Percentiles rank a stretch among this genome's conserved stretches.
These are phyloP conservation scores for Mastacembelus armatus DNA, from an alignment of 2,797 vertebrate species.

Conservation along the genomic window DNA sequence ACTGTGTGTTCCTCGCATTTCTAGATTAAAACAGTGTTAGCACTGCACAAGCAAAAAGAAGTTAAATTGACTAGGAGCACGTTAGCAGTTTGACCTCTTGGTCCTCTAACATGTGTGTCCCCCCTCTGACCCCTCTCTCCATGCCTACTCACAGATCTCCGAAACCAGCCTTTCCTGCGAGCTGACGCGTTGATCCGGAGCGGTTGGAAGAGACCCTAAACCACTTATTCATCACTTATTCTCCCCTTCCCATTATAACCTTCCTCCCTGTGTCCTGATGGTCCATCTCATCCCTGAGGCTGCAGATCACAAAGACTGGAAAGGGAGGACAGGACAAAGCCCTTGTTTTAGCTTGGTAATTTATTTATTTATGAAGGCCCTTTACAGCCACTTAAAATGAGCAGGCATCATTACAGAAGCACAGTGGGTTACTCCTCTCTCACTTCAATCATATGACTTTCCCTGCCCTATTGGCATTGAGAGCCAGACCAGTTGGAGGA, in stretches of 20 bases:
- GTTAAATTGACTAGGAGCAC: neutral
- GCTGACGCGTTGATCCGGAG: conserved; percentile 88
- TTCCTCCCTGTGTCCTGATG: conserved; percentile 55
- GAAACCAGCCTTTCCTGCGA: conserved; percentile 90
- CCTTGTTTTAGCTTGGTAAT: conserved; percentile 76
- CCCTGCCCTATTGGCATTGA: conserved; percentile 30
- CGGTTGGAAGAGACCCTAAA: conserved; percentile 89
- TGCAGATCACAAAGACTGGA: conserved; percentile 79
- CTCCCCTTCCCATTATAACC: conserved; percentile 60
- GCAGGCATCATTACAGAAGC: conserved; percentile 70
- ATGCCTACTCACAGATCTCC: conserved; percentile 86
- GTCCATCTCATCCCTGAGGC: conserved; percentile 72
- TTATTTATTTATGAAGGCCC: conserved; percentile 87
- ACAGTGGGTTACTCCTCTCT: conserved; percentile 50
- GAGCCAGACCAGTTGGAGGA: conserved; percentile 25
- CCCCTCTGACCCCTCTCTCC: conserved; percentile 74
- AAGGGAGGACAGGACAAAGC: conserved; percentile 71
- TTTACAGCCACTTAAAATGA: conserved; percentile 71
- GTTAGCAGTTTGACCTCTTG: conserved; percentile 52
- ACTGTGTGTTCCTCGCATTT: conserved; percentile 32
- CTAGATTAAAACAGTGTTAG: conserved; percentile 1
- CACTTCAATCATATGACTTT: conserved; percentile 43
- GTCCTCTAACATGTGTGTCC: conserved; percentile 76
- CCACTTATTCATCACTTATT: conserved; percentile 78
- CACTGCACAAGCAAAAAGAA: neutral